Conservation (phyloP, 1,140 invertebrate genomes). For the Saccostrea cuccullata region DNA sequence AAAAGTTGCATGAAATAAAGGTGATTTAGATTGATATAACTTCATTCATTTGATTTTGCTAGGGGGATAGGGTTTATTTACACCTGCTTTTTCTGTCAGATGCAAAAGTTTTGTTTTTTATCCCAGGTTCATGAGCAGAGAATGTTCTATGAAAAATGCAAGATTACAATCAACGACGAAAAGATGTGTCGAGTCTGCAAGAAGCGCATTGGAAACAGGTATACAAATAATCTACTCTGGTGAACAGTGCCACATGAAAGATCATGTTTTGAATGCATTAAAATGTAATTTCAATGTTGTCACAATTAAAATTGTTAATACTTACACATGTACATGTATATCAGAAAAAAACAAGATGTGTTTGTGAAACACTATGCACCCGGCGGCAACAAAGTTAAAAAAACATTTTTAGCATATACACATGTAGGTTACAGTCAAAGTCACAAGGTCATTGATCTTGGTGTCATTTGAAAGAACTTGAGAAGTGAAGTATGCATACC, state of each 20-base stretch:
- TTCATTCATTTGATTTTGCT: neutral
- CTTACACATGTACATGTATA: neutral
- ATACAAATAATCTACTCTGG: neutral
- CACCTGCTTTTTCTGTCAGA: neutral
- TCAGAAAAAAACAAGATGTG: too few species aligned
- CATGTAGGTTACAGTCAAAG: too few species aligned
- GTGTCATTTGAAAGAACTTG: too few species aligned
- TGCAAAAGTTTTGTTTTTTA: slow-evolving; percentile 42
- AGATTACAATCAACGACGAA: slow-evolving; percentile 87
- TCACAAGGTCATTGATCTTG: too few species aligned
- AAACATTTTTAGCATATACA: too few species aligned
- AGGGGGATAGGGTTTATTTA: neutral
- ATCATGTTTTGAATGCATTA: too few species aligned
- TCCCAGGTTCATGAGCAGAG: slow-evolving; percentile 84
- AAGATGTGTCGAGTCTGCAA: slow-evolving; percentile 94
- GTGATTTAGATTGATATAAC: neutral
- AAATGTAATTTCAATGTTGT: too few species aligned
- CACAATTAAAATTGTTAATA: too few species aligned
- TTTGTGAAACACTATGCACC: too few species aligned
- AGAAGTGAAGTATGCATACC: too few species aligned
- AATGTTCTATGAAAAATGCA: slow-evolving; percentile 86
- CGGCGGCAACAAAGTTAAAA: too few species aligned
- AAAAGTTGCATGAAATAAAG: neutral
- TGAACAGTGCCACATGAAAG: too few species aligned
- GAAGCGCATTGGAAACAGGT: slow-evolving; percentile 94